Conservation (phyloP, 2,888 invertebrate genomes). For the Pelosia muscerda region DNA sequence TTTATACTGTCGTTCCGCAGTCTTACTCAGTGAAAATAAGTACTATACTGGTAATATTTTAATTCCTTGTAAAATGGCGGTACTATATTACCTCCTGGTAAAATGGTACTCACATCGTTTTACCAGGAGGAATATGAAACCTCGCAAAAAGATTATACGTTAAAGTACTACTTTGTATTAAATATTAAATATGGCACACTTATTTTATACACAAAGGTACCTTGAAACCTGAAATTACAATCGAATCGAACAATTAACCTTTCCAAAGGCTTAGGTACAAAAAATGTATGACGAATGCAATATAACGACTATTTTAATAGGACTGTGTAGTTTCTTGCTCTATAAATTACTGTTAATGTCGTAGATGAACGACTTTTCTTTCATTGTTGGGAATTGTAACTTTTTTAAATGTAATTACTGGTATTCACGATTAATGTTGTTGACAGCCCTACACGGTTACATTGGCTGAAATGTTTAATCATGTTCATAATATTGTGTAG, state of each 20-base stretch:
- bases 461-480: conserved; percentile 29
- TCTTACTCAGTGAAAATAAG: too few species aligned
- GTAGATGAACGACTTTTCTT: conserved; percentile 58
- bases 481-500: conserved; percentile 18
- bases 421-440: conserved; percentile 52
- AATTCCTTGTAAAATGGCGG: too few species aligned
- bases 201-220: conserved; percentile 36
- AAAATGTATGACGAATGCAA: conserved; percentile 66
- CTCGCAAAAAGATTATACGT: neutral
- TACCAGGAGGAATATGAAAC: too few species aligned
- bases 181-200: neutral
- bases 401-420: conserved; percentile 53
- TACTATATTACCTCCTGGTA: too few species aligned
- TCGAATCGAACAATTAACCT: conserved; percentile 66
- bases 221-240: conserved; percentile 53
- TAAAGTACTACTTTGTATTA: neutral
- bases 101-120: too few species aligned
- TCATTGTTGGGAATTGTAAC: conserved; percentile 53
- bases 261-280: conserved; percentile 60
- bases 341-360: conserved; percentile 66
- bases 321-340: conserved; percentile 66
- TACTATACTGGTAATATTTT: too few species aligned
- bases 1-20: too few species aligned
- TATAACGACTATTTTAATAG: conserved; percentile 69
- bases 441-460: conserved; percentile 58